phyloP scores from a whole-genome alignment of 2,888 invertebrate genomes.

The Tetrapedia diversipes region DNA sequence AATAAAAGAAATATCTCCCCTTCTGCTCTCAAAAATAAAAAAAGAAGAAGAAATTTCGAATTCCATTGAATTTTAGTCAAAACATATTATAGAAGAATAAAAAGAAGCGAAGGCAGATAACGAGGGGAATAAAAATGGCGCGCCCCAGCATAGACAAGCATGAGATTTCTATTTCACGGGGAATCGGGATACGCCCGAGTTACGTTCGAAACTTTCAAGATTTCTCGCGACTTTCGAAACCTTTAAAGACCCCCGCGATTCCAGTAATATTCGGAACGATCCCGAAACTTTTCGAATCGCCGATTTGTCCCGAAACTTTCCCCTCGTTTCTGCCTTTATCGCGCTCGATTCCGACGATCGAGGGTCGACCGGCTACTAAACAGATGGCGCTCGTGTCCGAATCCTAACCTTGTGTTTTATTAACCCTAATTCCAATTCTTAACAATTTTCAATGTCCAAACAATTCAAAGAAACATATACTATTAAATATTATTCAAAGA shows the following conservation, averaged over 20 bases:
- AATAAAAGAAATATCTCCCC: too few species aligned
- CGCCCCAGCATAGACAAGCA: slow-evolving; percentile 34
- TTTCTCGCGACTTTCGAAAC: slow-evolving; percentile 45
- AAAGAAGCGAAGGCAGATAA: background rate
- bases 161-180: slow-evolving; percentile 36
- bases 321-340: slow-evolving; percentile 35
- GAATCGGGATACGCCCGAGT: slow-evolving; percentile 25
- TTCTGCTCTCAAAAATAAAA: too few species aligned
- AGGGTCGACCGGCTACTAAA: slow-evolving; percentile 6
- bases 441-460: too few species aligned
- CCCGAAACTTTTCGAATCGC: slow-evolving; percentile 39
- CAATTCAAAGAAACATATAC: too few species aligned
- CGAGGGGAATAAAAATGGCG: slow-evolving; percentile 34
- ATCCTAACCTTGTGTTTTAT: too few species aligned
- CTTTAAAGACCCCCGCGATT: slow-evolving; percentile 40
- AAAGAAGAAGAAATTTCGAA: too few species aligned
- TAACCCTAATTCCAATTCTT: too few species aligned
- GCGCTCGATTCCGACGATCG: slow-evolving; percentile 18
- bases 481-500: too few species aligned
- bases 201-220: slow-evolving; percentile 47
- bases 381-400: slow-evolving; percentile 11
- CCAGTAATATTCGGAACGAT: slow-evolving; percentile 42
- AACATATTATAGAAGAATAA: background rate
- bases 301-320: slow-evolving; percentile 43
- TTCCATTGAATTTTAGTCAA: too few species aligned